phyloP scores from a whole-genome alignment of 2,888 invertebrate genomes.

The Calameuta filiformis region DNA sequence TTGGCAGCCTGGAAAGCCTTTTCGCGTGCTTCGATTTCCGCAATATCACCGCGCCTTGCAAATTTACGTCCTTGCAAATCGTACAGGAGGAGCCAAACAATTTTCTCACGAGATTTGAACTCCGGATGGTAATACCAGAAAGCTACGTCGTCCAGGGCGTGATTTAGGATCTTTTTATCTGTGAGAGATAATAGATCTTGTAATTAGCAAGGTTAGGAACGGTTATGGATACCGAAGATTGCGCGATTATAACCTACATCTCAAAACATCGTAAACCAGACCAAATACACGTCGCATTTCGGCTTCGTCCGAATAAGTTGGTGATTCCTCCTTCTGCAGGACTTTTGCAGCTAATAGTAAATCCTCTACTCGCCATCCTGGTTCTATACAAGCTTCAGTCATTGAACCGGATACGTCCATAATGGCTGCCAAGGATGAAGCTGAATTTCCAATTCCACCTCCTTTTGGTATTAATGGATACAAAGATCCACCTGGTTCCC shows the following conservation, averaged over 20 bases:
- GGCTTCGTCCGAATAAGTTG: constrained; percentile 70
- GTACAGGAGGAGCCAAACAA: constrained; percentile 77
- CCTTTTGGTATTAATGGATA: constrained; percentile 33
- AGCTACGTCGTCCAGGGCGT: constrained; percentile 73
- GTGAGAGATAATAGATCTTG: constrained; percentile 27
- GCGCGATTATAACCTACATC: constrained; percentile 70
- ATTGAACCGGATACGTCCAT: constrained; percentile 41
- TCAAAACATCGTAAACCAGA: constrained; percentile 78
- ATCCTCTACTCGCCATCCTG: constrained; percentile 54
- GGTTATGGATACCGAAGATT: not conserved
- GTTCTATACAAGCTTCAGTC: constrained; percentile 47
- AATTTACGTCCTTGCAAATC: constrained; percentile 77
- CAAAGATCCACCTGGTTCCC: constrained; percentile 36
- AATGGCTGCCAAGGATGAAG: constrained; percentile 29
- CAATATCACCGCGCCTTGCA: constrained; percentile 38
- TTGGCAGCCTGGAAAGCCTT: constrained; percentile 40
- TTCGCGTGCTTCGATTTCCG: constrained; percentile 36
- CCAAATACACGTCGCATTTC: constrained; percentile 81
- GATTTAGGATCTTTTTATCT: constrained; percentile 77
- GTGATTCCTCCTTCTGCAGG: constrained; percentile 32
- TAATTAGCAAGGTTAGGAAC: not conserved
- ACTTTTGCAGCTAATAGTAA: constrained; percentile 53
- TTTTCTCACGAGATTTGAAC: constrained; percentile 58
- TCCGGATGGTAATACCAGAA: constrained; percentile 72
- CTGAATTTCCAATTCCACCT: constrained; percentile 23